A percentile compares a stretch with the other conserved stretches of the same genome.
Evolutionary conservation across 2,113 vertebrate genomes (phyloP).

Genomic region (Gallinago media): DNA sequence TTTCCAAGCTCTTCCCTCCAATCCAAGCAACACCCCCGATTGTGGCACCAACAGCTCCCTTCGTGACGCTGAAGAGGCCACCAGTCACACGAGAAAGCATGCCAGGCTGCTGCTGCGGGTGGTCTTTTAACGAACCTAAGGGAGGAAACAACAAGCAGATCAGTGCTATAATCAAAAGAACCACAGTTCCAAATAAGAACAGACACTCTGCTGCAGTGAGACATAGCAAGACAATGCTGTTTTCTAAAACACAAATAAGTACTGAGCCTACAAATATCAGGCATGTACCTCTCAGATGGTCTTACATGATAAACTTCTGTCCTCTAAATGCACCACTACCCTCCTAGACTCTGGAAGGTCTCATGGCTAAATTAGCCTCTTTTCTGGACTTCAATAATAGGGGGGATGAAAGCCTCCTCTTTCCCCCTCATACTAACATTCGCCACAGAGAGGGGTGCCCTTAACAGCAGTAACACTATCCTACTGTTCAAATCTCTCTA

Average conservation of each 20-base stretch:
- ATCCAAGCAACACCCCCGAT: constrained; percentile 94
- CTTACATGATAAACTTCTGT: not conserved
- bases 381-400: not conserved
- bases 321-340: not conserved
- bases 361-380: not conserved
- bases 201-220: not conserved
- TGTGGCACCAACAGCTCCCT: constrained; percentile 92
- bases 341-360: not conserved
- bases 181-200: not conserved
- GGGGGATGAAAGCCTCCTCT: not conserved
- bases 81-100: constrained; percentile 92
- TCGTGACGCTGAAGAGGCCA: constrained; percentile 92
- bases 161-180: not conserved
- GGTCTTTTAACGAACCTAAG: constrained; percentile 87
- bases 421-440: not conserved
- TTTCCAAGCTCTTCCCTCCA: constrained; percentile 92
- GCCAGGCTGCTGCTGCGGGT: constrained; percentile 88
- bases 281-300: not conserved
- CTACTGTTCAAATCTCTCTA: not conserved
- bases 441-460: not conserved
- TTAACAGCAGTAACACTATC: not conserved
- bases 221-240: not conserved
- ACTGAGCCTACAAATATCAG: not conserved
- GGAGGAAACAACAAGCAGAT: not conserved
- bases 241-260: not conserved